Evolutionary conservation across 2,797 vertebrate species (phyloP).

Genomic region (Dermochelys coriacea): DNA sequence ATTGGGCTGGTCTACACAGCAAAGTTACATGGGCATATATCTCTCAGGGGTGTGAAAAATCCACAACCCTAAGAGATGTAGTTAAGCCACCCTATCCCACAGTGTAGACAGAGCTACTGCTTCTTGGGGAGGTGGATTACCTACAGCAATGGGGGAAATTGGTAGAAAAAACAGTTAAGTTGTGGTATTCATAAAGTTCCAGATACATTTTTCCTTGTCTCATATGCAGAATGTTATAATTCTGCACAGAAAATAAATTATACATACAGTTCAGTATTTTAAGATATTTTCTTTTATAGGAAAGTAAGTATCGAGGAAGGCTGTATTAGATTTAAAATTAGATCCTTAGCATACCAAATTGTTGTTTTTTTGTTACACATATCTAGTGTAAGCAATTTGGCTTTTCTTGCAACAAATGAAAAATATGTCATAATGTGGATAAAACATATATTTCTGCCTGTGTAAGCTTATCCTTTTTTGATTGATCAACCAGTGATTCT

Average conservation of each 20-base stretch:
- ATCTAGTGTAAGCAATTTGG: not conserved
- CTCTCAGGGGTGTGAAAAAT: not conserved
- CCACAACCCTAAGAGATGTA: not conserved
- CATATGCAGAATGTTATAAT: not conserved
- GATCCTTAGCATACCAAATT: not conserved
- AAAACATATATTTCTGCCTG: not conserved
- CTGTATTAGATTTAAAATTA: conserved; percentile 37
- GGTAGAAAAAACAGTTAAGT: not conserved
- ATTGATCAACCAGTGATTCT: not conserved
- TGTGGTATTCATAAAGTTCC: not conserved
- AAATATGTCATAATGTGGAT: not conserved
- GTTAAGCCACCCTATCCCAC: not conserved
- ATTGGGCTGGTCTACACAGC: not conserved
- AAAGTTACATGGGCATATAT: not conserved
- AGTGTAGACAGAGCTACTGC: not conserved
- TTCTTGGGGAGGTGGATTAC: not conserved
- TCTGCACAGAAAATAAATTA: conserved; percentile 31
- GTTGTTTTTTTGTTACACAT: conserved; percentile 9
- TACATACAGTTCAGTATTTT: not conserved
- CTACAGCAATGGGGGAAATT: not conserved
- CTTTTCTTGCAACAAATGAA: conserved; percentile 8
- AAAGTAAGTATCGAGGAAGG: conserved; percentile 24
- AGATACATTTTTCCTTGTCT: not conserved
- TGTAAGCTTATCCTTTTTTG: not conserved
- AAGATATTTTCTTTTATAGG: not conserved